Conservation (phyloP, 92 coral and sea anemone genomes). For the Heteractis magnifica region DNA sequence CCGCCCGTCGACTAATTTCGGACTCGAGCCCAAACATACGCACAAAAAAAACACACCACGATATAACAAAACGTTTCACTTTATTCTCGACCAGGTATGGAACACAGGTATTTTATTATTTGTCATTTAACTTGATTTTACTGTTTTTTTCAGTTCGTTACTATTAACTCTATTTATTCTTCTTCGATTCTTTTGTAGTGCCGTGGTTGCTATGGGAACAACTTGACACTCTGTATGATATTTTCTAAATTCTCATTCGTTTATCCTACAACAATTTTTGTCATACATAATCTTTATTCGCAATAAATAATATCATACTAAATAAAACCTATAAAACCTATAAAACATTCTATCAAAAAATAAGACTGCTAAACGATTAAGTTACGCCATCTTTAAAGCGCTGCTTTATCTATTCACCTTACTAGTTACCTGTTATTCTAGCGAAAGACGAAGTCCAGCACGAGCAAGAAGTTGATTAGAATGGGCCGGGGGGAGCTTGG, state of each 20-base stretch:
- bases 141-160: background rate
- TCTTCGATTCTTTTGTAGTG: background rate
- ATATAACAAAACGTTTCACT: background rate
- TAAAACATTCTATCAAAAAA: slow-evolving; percentile 3
- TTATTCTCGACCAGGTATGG: background rate
- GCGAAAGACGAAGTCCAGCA: background rate
- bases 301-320: background rate
- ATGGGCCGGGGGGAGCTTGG: background rate
- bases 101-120: background rate
- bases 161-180: background rate
- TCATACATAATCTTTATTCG: background rate
- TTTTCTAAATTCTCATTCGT: background rate
- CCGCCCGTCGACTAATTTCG: background rate
- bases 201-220: background rate
- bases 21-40: too few species aligned
- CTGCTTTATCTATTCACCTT: background rate
- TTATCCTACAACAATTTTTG: background rate
- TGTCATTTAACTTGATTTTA: too few species aligned
- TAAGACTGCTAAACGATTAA: background rate
- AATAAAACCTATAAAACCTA: background rate
- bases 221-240: background rate
- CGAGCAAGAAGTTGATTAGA: background rate
- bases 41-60: background rate
- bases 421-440: background rate
- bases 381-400: background rate